phyloP scores from a whole-genome alignment of 2,888 invertebrate genomes.

The Epirrita christyi region DNA sequence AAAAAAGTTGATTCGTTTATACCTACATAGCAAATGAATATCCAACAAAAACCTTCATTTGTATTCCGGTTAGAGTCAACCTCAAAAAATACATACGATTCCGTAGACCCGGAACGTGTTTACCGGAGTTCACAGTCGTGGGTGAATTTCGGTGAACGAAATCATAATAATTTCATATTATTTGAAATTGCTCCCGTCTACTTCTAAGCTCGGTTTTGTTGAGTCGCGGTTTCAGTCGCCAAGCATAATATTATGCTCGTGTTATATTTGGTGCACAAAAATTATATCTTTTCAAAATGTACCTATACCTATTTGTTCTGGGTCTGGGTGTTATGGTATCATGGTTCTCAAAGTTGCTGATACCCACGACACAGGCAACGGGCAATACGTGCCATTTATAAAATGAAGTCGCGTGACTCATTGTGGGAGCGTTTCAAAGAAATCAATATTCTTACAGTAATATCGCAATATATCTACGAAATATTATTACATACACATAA shows the following conservation, averaged over 20 bases:
- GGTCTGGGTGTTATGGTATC: too few species aligned
- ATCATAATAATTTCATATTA: slow-evolving; percentile 56
- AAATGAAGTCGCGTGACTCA: too few species aligned
- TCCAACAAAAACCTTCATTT: slow-evolving; percentile 26
- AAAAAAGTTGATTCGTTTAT: neutral
- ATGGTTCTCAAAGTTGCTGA: too few species aligned
- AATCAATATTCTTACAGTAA: too few species aligned
- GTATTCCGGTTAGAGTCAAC: slow-evolving; percentile 26
- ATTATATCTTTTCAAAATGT: too few species aligned
- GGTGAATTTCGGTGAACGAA: slow-evolving; percentile 32
- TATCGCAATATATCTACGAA: too few species aligned
- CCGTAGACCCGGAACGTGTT: slow-evolving; percentile 35
- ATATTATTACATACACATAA: too few species aligned
- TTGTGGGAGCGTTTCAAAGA: too few species aligned
- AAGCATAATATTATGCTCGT: neutral
- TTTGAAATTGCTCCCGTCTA: slow-evolving; percentile 46
- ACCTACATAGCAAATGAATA: slow-evolving; percentile 20
- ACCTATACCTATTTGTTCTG: too few species aligned
- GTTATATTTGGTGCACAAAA: too few species aligned
- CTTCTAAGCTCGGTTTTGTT: slow-evolving; percentile 20
- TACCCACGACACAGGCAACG: too few species aligned
- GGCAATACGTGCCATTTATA: too few species aligned
- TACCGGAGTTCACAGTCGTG: slow-evolving; percentile 20
- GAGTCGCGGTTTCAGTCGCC: slow-evolving; percentile 7
- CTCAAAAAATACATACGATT: slow-evolving; percentile 37